Evolutionary conservation across 2,797 vertebrate species (phyloP).

Genomic region (Acanthis flammea): DNA sequence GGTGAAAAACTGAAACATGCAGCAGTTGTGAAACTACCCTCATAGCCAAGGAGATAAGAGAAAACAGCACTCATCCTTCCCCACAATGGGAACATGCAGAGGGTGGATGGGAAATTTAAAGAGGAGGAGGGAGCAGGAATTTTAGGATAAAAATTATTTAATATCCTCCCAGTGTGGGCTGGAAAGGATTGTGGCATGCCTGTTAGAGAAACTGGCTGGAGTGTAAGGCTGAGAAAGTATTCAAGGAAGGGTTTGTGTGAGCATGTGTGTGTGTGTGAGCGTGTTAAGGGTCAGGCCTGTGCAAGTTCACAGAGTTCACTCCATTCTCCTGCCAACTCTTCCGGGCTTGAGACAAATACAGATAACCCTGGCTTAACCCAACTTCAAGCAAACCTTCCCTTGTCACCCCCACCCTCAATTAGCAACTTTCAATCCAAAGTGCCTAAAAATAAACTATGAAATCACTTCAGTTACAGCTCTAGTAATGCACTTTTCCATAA

Average conservation of each 20-base stretch:
- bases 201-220: background rate
- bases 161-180: constrained; percentile 2
- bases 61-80: background rate
- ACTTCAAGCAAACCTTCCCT: background rate
- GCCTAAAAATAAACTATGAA: constrained; percentile 56
- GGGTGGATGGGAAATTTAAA: background rate
- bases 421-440: background rate
- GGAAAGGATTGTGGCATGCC: background rate
- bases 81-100: background rate
- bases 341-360: constrained; percentile 19
- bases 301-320: constrained; percentile 28
- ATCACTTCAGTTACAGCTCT: background rate
- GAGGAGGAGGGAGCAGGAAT: background rate
- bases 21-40: constrained; percentile 23
- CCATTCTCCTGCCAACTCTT: constrained; percentile 51
- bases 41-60: constrained; percentile 42
- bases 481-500: background rate
- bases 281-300: background rate
- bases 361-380: constrained; percentile 36
- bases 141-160: background rate
- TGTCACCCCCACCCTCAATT: constrained; percentile 19
- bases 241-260: background rate
- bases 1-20: constrained; percentile 32
- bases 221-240: background rate
- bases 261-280: background rate